Base-by-base conservation (phyloP, 2,797 vertebrate species). In the Hephaestus fuliginosus region DNA sequence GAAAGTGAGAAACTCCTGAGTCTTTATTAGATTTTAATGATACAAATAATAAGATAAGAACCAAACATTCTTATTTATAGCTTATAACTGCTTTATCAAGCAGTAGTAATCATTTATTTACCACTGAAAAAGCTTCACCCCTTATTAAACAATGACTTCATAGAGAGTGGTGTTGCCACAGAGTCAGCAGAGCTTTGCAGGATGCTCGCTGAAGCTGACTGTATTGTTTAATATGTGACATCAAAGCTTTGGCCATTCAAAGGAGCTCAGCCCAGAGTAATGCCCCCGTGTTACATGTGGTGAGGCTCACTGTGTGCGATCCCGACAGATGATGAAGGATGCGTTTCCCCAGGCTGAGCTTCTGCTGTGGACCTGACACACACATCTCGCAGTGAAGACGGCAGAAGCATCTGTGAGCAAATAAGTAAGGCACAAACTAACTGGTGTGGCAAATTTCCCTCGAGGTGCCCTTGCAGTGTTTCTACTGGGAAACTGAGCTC, bases 401-500 rank as follows among this genome's bases (percentile, higher is more conserved):
- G 17, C 14, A 30, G 58, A 58, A 72, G 39, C 25, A 41, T 49
- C 18, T 7, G 57, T 2, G 14, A 48, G 71, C 51, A 62, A 57
- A 72, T 30, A 65, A 60, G 52, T 17, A 4, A 70, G 41, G 63
- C 44, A 25, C 52, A 64, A 58, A 64, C 52, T 64, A 61, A 60
- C 12, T 30, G n/a, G n/a, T n/a, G 43, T 12, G 13, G 43, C 41
- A 60, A 56, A 53, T 30, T 56, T 60, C 65, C 41, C 30, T 46
- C 3, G 30, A 72, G 81, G 55, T 41, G 39, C 15, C 13, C 30
- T 3, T 30, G 63, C 36, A 5, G 11, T 72, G 64, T 68, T 82
- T 81, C 66, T 70, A 44, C 41, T 10, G 39, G 56, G 57, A 53
- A 57, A 64, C 49, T 84, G 28, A 66, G 66, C 33, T 74, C 83